Conservation (phyloP, 2,888 invertebrate genomes). For the Mythimna vitellina region DNA sequence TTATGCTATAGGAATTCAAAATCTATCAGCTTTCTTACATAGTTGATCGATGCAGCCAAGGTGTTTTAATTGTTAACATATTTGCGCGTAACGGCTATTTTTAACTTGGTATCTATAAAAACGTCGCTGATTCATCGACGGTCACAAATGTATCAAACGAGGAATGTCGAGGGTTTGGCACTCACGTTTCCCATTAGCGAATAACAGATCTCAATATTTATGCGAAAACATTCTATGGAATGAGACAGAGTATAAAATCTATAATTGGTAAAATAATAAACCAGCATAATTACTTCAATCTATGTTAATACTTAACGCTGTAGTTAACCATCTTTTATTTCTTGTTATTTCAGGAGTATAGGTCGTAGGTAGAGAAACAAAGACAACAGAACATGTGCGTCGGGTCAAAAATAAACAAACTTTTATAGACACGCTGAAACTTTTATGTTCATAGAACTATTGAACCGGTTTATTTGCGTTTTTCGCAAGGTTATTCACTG, state of each 20-base stretch:
- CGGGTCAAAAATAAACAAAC: slow-evolving; percentile 56
- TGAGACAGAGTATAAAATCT: background rate
- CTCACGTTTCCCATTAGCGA: slow-evolving; percentile 28
- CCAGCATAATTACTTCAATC: slow-evolving; percentile 1
- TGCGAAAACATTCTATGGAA: slow-evolving; percentile 25
- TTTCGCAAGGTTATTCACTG: slow-evolving; percentile 62
- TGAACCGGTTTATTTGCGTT: slow-evolving; percentile 63
- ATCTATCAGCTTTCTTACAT: slow-evolving; percentile 22
- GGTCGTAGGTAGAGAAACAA: slow-evolving; percentile 43
- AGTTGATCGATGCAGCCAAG: slow-evolving; percentile 6
- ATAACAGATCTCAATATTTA: slow-evolving; percentile 36
- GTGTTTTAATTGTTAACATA: slow-evolving; percentile 31
- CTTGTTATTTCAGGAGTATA: slow-evolving; percentile 43
- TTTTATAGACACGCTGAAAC: slow-evolving; percentile 58
- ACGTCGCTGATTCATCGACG: slow-evolving; percentile 50
- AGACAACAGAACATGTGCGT: slow-evolving; percentile 49
- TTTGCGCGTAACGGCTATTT: slow-evolving; percentile 45
- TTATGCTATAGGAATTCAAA: slow-evolving; percentile 27
- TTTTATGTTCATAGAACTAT: slow-evolving; percentile 65
- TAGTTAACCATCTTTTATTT: slow-evolving; percentile 13
- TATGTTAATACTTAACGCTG: slow-evolving; percentile 1
- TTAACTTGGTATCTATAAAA: slow-evolving; percentile 41
- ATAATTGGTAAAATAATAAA: slow-evolving; percentile 36
- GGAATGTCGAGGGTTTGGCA: slow-evolving; percentile 37
- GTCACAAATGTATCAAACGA: slow-evolving; percentile 25